These are phyloP conservation scores for Notamacropus eugenii DNA, from an alignment of 2,797 vertebrate genomes.

Conservation along the genomic window DNA sequence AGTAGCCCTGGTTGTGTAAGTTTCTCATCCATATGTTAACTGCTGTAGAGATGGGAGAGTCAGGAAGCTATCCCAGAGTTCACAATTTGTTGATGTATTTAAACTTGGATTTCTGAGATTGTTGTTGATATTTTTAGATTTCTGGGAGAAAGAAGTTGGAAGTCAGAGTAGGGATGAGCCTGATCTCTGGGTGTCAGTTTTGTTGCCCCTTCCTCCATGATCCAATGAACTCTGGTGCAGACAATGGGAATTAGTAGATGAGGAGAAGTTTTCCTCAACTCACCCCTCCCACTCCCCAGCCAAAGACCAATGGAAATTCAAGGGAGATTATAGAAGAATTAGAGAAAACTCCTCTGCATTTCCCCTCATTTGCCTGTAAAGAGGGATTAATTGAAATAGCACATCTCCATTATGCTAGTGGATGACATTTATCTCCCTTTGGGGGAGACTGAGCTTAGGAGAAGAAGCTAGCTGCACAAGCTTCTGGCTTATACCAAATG, in stretches of 20 bases:
- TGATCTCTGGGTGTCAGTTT: no score
- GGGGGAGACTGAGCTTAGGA: neutral
- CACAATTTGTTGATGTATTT: neutral
- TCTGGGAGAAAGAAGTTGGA: neutral
- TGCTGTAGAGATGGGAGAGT: no score
- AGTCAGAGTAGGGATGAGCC: neutral
- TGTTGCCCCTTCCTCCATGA: neutral
- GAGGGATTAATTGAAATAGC: neutral
- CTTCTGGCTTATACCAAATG: neutral
- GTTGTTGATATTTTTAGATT: neutral
- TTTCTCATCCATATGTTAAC: neutral
- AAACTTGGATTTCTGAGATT: neutral
- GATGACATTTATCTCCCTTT: neutral
- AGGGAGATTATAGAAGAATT: neutral
- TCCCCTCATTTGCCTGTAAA: neutral
- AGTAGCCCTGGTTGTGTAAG: neutral
- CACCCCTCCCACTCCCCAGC: neutral
- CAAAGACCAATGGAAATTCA: neutral
- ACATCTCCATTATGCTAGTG: neutral
- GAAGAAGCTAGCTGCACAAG: neutral
- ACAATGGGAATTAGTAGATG: neutral
- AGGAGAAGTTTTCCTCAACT: neutral
- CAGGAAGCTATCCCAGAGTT: neutral
- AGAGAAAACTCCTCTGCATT: neutral
- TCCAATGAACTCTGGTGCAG: neutral